A percentile compares a stretch with the other conserved stretches of the same genome.
Conservation (phyloP, 2,888 invertebrate species). For the Synanthedon andrenaeformis region DNA sequence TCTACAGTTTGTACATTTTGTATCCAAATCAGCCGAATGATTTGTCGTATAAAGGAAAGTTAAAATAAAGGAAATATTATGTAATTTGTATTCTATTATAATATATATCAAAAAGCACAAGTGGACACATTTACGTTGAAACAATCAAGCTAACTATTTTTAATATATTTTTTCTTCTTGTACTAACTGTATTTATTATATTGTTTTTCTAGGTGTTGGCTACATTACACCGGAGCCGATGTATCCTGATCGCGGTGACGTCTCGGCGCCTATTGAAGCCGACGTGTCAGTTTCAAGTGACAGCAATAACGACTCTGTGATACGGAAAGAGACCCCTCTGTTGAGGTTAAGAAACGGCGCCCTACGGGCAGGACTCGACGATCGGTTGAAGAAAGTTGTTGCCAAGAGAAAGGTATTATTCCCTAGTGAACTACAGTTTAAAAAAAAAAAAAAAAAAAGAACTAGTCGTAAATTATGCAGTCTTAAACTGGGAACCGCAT, state of each 20-base stretch:
- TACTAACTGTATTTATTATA: no score
- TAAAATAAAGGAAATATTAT: no score
- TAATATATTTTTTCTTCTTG: no score
- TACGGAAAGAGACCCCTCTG: slow-evolving; percentile 51
- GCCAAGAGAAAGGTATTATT: slow-evolving; percentile 57
- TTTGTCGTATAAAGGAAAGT: no score
- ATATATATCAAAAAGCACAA: no score
- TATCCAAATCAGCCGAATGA: no score
- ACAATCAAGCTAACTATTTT: no score
- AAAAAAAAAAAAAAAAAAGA: no score
- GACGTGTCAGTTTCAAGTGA: slow-evolving; percentile 38
- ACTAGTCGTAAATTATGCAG: not conserved
- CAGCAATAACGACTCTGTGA: slow-evolving; percentile 17
- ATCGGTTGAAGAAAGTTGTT: slow-evolving; percentile 68
- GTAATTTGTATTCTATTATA: no score
- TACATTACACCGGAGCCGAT: slow-evolving; percentile 78
- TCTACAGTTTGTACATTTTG: no score
- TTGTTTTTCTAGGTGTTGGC: slow-evolving; percentile 35
- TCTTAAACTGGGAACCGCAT: not conserved
- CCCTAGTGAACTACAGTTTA: no score
- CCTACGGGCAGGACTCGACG: slow-evolving; percentile 73
- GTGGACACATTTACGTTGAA: no score
- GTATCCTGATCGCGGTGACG: slow-evolving; percentile 64
- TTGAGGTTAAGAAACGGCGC: slow-evolving; percentile 76
- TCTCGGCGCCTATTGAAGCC: slow-evolving; percentile 45